Percentiles rank a stretch among this genome's conserved stretches.
These are phyloP conservation scores for Lamprotornis superbus DNA, from an alignment of 2,113 vertebrate genomes.

Conservation along the genomic window DNA sequence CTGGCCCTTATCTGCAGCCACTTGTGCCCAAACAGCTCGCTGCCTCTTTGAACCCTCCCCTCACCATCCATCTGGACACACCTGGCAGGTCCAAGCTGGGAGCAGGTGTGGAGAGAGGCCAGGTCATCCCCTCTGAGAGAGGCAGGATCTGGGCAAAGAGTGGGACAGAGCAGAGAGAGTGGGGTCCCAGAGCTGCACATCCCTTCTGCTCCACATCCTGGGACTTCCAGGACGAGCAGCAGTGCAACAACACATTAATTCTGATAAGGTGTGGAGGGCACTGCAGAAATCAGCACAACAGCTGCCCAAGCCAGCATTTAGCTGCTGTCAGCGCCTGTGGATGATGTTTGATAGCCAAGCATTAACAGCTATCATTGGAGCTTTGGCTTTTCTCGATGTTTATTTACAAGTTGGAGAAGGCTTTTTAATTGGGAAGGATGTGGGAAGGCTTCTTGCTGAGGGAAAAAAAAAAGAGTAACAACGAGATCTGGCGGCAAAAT, in stretches of 20 bases:
- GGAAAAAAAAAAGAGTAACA: neutral
- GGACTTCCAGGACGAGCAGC: neutral
- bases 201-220: neutral
- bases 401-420: neutral
- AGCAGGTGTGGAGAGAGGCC: neutral
- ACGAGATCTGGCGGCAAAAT: neutral
- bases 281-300: neutral
- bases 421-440: neutral
- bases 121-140: neutral
- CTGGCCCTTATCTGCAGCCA: conserved; percentile 31
- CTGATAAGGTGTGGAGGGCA: neutral
- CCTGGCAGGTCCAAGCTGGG: neutral
- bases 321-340: neutral
- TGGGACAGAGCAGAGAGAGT: accelerated
- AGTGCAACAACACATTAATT: accelerated
- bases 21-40: accelerated
- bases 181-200: neutral
- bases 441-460: neutral
- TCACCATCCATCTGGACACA: neutral
- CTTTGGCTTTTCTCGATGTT: neutral
- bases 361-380: neutral
- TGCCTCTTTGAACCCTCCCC: neutral
- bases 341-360: neutral
- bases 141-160: neutral
- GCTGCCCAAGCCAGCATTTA: neutral